phyloP scores from a whole-genome alignment of 2,888 invertebrate species.

The Bunonema sp. region DNA sequence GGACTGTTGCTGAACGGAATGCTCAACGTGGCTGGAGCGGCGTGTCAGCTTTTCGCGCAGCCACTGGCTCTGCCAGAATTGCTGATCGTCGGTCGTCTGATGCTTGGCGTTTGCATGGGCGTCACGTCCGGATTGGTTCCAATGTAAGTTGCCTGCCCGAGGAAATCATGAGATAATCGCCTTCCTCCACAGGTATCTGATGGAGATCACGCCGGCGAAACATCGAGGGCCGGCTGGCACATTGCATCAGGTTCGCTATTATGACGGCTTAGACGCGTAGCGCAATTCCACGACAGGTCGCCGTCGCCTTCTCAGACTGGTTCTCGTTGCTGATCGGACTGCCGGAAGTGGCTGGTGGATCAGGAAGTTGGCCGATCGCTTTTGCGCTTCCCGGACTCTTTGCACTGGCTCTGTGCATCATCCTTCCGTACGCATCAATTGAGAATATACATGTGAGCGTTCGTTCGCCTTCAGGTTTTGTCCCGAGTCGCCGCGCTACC shows the following conservation, averaged over 20 bases:
- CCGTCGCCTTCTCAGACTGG: constrained; percentile 47
- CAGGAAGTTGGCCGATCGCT: constrained; percentile 43
- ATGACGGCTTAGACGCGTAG: background rate
- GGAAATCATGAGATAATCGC: constrained; percentile 14
- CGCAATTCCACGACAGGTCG: constrained; percentile 30
- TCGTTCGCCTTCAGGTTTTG: too few species aligned
- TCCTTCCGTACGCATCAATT: too few species aligned
- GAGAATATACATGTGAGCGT: too few species aligned
- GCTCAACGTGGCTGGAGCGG: constrained; percentile 42
- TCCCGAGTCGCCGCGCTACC: constrained; percentile 40
- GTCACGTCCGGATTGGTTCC: constrained; percentile 47
- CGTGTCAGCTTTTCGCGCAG: constrained; percentile 45
- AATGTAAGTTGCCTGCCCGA: constrained; percentile 14
- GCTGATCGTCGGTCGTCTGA: constrained; percentile 46
- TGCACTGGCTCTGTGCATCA: constrained; percentile 24
- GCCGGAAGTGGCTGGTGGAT: constrained; percentile 27
- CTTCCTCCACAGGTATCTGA: constrained; percentile 47
- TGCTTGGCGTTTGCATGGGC: constrained; percentile 46
- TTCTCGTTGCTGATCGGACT: constrained; percentile 48
- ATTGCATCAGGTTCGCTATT: constrained; percentile 37
- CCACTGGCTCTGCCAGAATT: constrained; percentile 46
- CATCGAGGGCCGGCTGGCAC: constrained; percentile 48
- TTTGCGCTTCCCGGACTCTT: constrained; percentile 44
- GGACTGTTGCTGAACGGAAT: constrained; percentile 37
- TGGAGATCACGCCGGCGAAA: constrained; percentile 46